Percentiles rank a stretch among this genome's conserved stretches.
Conservation (phyloP, 2,888 invertebrate genomes). For the Lasioglossum morio region DNA sequence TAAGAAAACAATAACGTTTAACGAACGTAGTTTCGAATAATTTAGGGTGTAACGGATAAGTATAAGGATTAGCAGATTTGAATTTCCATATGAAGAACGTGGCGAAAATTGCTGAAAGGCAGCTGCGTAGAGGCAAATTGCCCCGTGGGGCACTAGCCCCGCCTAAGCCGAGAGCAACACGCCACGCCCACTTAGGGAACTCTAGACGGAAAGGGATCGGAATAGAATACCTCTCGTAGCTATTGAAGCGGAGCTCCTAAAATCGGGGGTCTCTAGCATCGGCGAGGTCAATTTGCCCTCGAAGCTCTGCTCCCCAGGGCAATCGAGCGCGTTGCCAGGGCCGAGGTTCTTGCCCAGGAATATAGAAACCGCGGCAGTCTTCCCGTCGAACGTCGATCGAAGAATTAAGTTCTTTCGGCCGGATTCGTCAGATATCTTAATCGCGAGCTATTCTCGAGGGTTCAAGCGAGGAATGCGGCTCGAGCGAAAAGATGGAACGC, state of each 20-base stretch:
- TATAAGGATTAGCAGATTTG: neutral
- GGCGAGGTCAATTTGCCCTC: neutral
- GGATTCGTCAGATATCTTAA: conserved; percentile 60
- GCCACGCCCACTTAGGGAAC: neutral
- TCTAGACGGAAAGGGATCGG: neutral
- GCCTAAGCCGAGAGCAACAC: neutral
- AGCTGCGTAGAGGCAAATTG: neutral
- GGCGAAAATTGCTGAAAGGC: neutral
- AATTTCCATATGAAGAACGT: neutral
- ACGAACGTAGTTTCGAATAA: neutral
- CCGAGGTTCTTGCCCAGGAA: neutral
- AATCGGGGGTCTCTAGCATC: neutral
- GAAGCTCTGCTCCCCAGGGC: conserved; percentile 6
- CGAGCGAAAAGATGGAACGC: conserved; percentile 50
- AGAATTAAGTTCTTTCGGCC: conserved; percentile 52
- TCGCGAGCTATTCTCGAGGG: conserved; percentile 43
- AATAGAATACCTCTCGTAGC: neutral
- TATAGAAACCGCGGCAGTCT: neutral
- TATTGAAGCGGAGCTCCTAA: neutral
- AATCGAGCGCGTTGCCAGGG: neutral
- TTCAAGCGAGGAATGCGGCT: conserved; percentile 34
- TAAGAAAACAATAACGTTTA: neutral
- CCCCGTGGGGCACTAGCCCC: neutral
- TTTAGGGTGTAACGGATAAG: neutral
- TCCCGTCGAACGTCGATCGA: conserved; percentile 47